phyloP scores from a whole-genome alignment of 1,140 invertebrate genomes.

The Macrocentrus cingulum region DNA sequence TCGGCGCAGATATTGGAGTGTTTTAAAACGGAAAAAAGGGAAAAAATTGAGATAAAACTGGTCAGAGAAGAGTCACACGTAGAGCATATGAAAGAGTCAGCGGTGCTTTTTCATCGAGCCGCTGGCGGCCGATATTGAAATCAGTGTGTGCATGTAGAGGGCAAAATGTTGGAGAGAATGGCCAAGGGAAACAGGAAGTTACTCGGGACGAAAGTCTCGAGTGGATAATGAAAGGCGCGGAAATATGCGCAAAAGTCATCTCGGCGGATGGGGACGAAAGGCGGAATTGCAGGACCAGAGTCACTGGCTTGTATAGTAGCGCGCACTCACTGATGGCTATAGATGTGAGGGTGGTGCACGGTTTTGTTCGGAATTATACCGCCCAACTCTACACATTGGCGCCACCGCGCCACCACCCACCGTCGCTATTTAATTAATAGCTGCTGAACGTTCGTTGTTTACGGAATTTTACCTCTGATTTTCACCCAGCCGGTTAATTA shows the following conservation, averaged over 20 bases:
- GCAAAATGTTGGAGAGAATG: too few species aligned
- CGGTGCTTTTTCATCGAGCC: too few species aligned
- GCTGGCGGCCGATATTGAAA: constrained; percentile 35
- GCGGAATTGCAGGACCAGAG: constrained; percentile 9
- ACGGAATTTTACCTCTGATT: constrained; percentile 35
- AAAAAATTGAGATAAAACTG: constrained; percentile 3
- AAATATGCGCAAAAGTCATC: not conserved
- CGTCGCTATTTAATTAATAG: constrained; percentile 41
- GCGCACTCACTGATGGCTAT: too few species aligned
- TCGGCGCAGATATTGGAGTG: not conserved
- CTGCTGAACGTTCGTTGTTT: constrained; percentile 37
- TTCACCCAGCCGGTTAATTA: constrained; percentile 33
- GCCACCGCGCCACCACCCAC: constrained; percentile 23
- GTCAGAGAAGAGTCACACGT: constrained; percentile 14
- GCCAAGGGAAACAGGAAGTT: constrained; percentile 23
- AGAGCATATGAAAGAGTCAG: too few species aligned
- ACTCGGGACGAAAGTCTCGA: constrained; percentile 24
- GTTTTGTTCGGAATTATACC: constrained; percentile 40
- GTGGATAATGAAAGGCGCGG: constrained; percentile 25
- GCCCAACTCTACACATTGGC: constrained; percentile 22
- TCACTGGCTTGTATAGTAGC: too few species aligned
- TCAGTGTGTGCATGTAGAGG: too few species aligned
- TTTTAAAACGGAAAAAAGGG: not conserved
- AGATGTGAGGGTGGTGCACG: constrained; percentile 19
- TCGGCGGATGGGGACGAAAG: constrained; percentile 20